Evolutionary conservation across 2,797 vertebrate species (phyloP).

Genomic region (Corythornis leucogaster): DNA sequence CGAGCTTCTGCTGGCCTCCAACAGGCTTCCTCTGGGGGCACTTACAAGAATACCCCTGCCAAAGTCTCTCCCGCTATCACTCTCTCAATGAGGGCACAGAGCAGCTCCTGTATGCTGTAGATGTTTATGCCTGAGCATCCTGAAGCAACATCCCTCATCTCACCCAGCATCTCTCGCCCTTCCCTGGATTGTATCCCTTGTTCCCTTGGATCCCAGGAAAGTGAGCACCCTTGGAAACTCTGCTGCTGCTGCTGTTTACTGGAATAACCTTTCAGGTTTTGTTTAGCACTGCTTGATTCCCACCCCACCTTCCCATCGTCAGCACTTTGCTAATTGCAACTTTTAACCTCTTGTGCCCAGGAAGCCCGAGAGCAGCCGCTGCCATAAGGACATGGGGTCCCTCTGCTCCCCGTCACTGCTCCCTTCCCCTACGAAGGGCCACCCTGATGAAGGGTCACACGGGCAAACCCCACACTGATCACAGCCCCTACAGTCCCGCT

Average conservation of each 20-base stretch:
- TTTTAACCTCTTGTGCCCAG: neutral
- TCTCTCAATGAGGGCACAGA: neutral
- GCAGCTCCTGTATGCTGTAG: neutral
- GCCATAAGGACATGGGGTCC: neutral
- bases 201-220: neutral
- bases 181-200: neutral
- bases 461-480: rapidly evolving
- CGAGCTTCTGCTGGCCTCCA: neutral
- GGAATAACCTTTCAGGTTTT: constrained; percentile 69
- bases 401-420: neutral
- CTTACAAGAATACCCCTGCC: neutral
- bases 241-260: neutral
- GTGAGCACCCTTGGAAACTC: constrained; percentile 3
- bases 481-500: rapidly evolving
- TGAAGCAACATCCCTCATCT: neutral
- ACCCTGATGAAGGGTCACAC: rapidly evolving
- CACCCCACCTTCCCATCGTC: constrained; percentile 19
- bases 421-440: neutral
- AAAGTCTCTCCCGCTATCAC: neutral
- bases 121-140: neutral
- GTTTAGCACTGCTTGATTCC: constrained; percentile 16
- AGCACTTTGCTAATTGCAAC: constrained; percentile 46
- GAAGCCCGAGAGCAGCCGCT: neutral
- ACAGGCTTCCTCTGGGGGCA: neutral
- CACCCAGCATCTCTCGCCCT: neutral